Evolutionary conservation across 2,797 vertebrate species (phyloP).

Genomic region (Cyclura pinguis): DNA sequence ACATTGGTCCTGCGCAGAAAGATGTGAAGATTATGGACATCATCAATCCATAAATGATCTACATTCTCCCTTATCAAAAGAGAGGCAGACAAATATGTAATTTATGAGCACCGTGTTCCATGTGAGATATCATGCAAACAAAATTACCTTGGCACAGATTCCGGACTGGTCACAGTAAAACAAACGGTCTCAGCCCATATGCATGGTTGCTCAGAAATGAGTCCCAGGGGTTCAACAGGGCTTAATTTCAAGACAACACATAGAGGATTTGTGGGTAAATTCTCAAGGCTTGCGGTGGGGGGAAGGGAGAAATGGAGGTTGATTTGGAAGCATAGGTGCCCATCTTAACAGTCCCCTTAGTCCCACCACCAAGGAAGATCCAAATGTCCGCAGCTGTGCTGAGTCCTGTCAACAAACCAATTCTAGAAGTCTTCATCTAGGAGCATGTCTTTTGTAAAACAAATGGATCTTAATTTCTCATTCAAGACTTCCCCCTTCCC

Average conservation of each 20-base stretch:
- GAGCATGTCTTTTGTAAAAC: too few relatives aligned
- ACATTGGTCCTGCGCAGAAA: conserved; percentile 45
- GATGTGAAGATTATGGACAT: conserved; percentile 40
- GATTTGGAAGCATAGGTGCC: too few relatives aligned
- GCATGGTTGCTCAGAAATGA: background rate
- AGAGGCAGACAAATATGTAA: conserved; percentile 40
- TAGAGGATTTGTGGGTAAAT: background rate
- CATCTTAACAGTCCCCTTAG: too few relatives aligned
- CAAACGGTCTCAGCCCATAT: background rate
- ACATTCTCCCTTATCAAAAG: conserved; percentile 33
- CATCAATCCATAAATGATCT: conserved; percentile 54
- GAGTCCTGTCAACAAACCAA: too few relatives aligned
- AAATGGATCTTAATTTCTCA: too few relatives aligned
- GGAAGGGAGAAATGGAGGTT: too few relatives aligned
- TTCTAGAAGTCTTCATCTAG: too few relatives aligned
- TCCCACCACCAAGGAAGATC: too few relatives aligned
- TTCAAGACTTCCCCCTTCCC: too few relatives aligned
- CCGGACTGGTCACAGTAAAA: accelerated
- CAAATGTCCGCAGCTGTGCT: too few relatives aligned
- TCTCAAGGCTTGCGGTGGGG: too few relatives aligned
- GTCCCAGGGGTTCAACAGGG: background rate
- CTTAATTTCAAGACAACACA: background rate
- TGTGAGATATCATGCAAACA: conserved; percentile 28
- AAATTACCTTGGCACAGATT: conserved; percentile 24
- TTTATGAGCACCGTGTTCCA: conserved; percentile 52